Conservation (phyloP, 2,797 vertebrate genomes). For the Rhadinocentrus ornatus region DNA sequence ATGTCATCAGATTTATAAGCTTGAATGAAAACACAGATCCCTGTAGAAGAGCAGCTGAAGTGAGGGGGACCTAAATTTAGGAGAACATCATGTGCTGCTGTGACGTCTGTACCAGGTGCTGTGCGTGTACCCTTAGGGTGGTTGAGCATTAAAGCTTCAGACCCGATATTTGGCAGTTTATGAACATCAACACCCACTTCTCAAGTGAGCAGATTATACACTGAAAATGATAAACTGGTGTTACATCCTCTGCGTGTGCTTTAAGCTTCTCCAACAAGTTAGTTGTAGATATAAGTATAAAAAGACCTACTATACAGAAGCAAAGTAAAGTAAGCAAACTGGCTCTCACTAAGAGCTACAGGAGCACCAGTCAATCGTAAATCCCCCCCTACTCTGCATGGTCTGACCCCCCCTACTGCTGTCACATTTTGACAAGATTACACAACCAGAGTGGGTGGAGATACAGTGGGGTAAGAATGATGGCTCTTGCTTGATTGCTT, state of each 20-base stretch:
- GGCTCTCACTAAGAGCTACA: slow-evolving; percentile 19
- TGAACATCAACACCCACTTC: slow-evolving; percentile 35
- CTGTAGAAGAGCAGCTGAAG: slow-evolving; percentile 56
- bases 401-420: slow-evolving; percentile 27
- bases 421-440: slow-evolving; percentile 68
- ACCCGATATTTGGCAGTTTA: slow-evolving; percentile 56
- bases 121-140: slow-evolving; percentile 35
- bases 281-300: slow-evolving; percentile 6
- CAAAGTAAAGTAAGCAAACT: slow-evolving; percentile 22
- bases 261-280: slow-evolving; percentile 3
- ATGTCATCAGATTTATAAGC: slow-evolving; percentile 6
- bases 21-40: slow-evolving; percentile 33
- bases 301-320: slow-evolving; percentile 7
- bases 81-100: slow-evolving; percentile 69
- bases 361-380: slow-evolving; percentile 33
- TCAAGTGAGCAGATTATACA: slow-evolving; percentile 47
- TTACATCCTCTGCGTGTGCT: slow-evolving; percentile 17
- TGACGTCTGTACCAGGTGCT: slow-evolving; percentile 66
- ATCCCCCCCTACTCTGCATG: slow-evolving; percentile 44
- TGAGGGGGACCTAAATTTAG: slow-evolving; percentile 80
- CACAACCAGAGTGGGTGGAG: slow-evolving; percentile 61
- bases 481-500: slow-evolving; percentile 45
- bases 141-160: slow-evolving; percentile 51
- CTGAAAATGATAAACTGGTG: slow-evolving; percentile 36
- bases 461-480: slow-evolving; percentile 36